Evolutionary conservation across 2,797 vertebrate genomes (phyloP).

Genomic region (Melanogrammus aeglefinus): DNA sequence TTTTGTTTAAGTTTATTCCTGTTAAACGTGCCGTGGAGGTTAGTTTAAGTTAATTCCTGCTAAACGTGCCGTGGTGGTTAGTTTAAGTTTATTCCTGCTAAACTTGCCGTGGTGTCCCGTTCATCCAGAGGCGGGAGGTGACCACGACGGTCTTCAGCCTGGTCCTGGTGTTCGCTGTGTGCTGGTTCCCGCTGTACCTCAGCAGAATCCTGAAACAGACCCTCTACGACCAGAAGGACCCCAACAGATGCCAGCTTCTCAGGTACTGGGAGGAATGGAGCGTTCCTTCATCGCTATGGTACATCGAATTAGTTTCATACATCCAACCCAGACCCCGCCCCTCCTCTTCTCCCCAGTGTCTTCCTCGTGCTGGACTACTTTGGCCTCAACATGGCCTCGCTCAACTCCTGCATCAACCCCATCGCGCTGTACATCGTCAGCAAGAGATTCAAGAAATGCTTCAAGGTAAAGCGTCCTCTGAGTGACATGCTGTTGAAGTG

Average conservation of each 20-base stretch:
- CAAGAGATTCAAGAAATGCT: constrained; percentile 88
- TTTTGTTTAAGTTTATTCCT: too few species aligned
- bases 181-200: constrained; percentile 91
- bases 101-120: constrained; percentile 23
- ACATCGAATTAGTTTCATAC: rapidly evolving
- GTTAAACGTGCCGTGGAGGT: too few species aligned
- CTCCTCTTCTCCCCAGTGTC: constrained; percentile 65
- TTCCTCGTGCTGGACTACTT: constrained; percentile 89
- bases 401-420: constrained; percentile 95
- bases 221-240: constrained; percentile 84
- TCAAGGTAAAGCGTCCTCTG: constrained; percentile 77
- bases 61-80: background rate
- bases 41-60: too few species aligned
- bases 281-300: background rate
- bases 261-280: constrained; percentile 73
- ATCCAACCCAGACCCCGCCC: constrained; percentile 5
- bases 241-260: constrained; percentile 84
- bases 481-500: background rate
- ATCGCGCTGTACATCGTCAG: constrained; percentile 89
- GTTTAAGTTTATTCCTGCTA: background rate
- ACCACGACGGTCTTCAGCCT: constrained; percentile 90
- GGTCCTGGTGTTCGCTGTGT: constrained; percentile 87
- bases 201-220: constrained; percentile 88
- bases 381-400: constrained; percentile 91
- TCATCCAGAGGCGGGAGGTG: constrained; percentile 84